Percentiles rank a stretch among this genome's conserved stretches.
Conservation (phyloP, 1,140 invertebrate genomes). For the Panagrolaimus sp. region DNA sequence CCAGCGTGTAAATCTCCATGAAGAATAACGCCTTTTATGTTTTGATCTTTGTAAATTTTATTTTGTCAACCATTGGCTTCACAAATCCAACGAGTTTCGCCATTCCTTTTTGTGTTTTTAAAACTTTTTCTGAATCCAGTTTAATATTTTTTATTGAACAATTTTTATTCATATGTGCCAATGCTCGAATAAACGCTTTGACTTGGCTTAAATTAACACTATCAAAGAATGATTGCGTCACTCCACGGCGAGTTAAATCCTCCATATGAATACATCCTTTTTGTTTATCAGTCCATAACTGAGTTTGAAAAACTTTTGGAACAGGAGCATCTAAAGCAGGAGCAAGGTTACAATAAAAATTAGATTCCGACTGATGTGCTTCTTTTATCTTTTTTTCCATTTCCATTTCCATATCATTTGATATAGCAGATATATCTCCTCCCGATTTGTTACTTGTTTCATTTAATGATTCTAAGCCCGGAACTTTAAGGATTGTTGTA, state of each 20-base stretch:
- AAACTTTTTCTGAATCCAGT: not conserved
- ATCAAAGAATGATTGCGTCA: not conserved
- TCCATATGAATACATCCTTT: not conserved
- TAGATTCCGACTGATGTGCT: not conserved
- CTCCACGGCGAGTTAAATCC: not conserved
- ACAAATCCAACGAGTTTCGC: too few relatives aligned
- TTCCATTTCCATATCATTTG: not conserved
- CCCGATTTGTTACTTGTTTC: too few relatives aligned
- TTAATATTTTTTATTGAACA: not conserved
- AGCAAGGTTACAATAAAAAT: not conserved
- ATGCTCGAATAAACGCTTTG: not conserved
- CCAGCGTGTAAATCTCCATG: too few relatives aligned
- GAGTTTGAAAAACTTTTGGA: not conserved
- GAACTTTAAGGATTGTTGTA: not conserved
- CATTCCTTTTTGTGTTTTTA: not conserved
- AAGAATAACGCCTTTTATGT: too few relatives aligned
- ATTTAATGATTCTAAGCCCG: not conserved
- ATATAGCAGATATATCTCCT: too few relatives aligned
- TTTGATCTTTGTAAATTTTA: too few relatives aligned
- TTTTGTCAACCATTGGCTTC: too few relatives aligned
- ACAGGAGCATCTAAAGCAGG: not conserved
- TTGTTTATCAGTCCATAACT: not conserved
- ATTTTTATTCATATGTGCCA: conserved; percentile 7
- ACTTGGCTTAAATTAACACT: not conserved
- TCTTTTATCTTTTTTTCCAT: not conserved